Base-by-base conservation (phyloP, 2,888 invertebrate species). In the Erebia aethiops region DNA sequence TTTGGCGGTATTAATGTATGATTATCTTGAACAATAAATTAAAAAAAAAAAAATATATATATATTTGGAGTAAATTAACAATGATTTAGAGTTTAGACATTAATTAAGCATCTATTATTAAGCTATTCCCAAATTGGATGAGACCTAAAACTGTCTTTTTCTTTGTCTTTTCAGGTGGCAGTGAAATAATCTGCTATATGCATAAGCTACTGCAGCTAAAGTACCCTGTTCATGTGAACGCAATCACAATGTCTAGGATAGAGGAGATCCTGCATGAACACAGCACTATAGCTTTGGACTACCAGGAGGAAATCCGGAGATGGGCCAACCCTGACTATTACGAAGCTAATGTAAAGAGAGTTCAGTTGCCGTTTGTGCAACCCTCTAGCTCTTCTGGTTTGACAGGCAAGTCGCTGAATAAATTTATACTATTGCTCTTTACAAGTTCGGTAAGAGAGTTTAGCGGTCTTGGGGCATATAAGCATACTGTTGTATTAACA, bases 151-250 rank as follows among this genome's bases (percentile, higher is more conserved):
- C 57, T 61, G 10, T 21, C 4, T 10, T 60, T 81, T n/a, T n/a
- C n/a, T n/a, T n/a, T n/a, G n/a, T n/a, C n/a, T n/a, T n/a, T 83
- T 1, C 73, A 94, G 95, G 95, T 67, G 98, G 98, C 46, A 96
- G 95, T 84, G 98, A 98, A 87, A 95, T 98, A 78, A 96, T 96
- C 72, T 95, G 94, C 54, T 98, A 97, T 84, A 94, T 99, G 84
- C 98, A 98, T 86, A 95, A 98, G 73, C 93, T 98, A 63, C 93
- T 99, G 54, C 98, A 99, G 88, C 94, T 99, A 54, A 98, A 98
- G 85, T 98, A 98, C 88, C 98, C 99, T 0, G 97, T 97, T 0
- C 98, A 98, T 89, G 95, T 97, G 0, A 97, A 97, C 83, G 96
- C 97, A 0, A 96, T 99, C 74, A 98, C 98, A 0, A 95, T 97